These are phyloP conservation scores for Bugula neritina DNA, from an alignment of 2,888 invertebrate species.

Conservation along the genomic window DNA sequence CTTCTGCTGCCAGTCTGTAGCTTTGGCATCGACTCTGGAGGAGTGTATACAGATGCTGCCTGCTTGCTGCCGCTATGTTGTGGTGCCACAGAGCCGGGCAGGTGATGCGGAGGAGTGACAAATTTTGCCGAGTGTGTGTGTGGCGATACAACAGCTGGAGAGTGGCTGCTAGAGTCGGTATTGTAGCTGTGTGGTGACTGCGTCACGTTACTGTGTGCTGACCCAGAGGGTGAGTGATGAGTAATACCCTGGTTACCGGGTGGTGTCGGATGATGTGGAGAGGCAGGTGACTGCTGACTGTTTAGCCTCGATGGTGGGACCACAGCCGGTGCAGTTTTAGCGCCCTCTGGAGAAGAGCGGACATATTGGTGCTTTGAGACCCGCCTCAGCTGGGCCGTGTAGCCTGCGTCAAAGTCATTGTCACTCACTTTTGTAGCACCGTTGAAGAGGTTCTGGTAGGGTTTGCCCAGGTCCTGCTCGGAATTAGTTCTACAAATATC, in stretches of 20 bases:
- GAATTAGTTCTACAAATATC: background rate
- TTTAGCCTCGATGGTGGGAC: background rate
- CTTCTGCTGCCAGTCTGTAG: background rate
- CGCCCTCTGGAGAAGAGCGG: background rate
- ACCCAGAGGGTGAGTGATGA: too few species aligned
- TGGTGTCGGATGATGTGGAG: background rate
- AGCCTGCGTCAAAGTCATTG: slow-evolving; percentile 15
- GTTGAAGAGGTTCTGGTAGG: slow-evolving; percentile 9
- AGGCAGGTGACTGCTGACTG: background rate
- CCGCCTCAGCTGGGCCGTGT: background rate
- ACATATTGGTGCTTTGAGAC: slow-evolving; percentile 16
- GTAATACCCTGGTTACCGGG: background rate
- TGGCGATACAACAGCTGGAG: background rate
- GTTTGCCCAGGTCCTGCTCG: slow-evolving; percentile 11
- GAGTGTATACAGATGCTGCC: too few species aligned
- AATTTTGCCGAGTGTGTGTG: background rate
- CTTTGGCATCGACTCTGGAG: too few species aligned
- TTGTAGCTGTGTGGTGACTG: background rate
- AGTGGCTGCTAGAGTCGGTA: background rate
- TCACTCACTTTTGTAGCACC: background rate
- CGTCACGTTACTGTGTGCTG: background rate
- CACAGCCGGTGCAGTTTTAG: background rate
- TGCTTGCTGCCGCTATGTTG: background rate
- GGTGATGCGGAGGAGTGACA: background rate
- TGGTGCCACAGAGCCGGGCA: background rate